Base-by-base conservation (phyloP, 2,797 vertebrate genomes). In the Lepidocolaptes lacrymiger region DNA sequence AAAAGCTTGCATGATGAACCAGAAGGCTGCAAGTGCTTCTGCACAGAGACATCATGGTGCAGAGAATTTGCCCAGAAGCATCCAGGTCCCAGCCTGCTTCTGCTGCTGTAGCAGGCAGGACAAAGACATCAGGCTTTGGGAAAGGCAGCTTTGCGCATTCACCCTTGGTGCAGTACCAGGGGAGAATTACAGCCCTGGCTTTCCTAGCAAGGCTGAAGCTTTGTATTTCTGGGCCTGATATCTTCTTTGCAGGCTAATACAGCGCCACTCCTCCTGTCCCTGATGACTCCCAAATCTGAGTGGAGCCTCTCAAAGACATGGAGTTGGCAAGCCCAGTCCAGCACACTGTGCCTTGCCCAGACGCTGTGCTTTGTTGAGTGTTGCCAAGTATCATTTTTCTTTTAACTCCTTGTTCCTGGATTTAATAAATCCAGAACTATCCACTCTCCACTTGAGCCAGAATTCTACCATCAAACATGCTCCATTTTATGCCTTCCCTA, bases 361-460 rank as follows among this genome's bases (percentile, higher is more conserved):
- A 62, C 6, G 22, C 85, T 83, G 69, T 78, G 62, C 84, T 93
- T 92, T 24, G 3, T 78, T 87, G 37, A 63, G 22, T 77, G 52
- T 71, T 94, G 94, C 93, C 95, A 93, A 90, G 67, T 82, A 91
- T 87, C 36, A 82, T 91, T 96, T 95, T 92, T 94, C 86, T 96
- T 93, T 86, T 88, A 86, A 87, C 52, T 89, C 85, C 88, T 91
- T 86, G 59, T 94, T 96, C 96, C 77, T 94, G 90, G 94, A 95
- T 96, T 95, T 96, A 96, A 91, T 96, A 96, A 91, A 88, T 85
- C 76, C 83, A 92, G 68, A 92, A 84, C 88, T 86, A 85, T 94
- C 88, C 67, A 80, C 83, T 61, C 30, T 87, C 79, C 32, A 55
- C 41, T 85, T 24, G 48, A 94, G 93, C 91, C 88, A 94, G 88